Base-by-base conservation (phyloP, 2,888 invertebrate species). In the Nemotelus pantherinus region DNA sequence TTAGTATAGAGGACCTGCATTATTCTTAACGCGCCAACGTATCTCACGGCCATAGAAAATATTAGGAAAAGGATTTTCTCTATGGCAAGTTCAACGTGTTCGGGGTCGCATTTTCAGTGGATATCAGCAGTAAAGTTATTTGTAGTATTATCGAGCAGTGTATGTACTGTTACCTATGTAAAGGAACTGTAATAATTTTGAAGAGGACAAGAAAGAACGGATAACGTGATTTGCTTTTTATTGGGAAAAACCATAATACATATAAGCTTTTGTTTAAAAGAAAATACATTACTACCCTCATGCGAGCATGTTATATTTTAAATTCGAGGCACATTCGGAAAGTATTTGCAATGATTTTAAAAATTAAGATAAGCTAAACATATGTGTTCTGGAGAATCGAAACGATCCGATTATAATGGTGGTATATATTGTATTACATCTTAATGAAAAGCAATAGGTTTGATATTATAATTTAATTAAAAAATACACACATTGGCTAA, bases 61-160 rank as follows among this genome's bases (percentile, higher is more conserved):
- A 55, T 41, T 55, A 57, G 44, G 10, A 57, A 55, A 74, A 71
- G 77, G 74, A 44, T 77, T 68, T 68, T 45, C 9, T 58, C 25
- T 25, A 48, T 43, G 41, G 77, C 60, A 67, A 67, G 57, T 72
- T 72, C 67, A 79, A 79, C 77, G 72, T 77, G 77, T 58, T 74
- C 77, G 77, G 63, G 77, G 77, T 77, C 68, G 55, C 68, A 58
- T 72, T 79, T 75, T 67, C 63, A 55, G 58, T 64, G 53, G 67
- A 74, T 74, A 77, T 68, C 74, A 68, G 55, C 43, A 6, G 25
- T 43, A 41, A 25, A 63, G 63, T 63, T 43, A 63, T 25, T 25
- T 63, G 41, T 25, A 25, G 25, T 25, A 25, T 25, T 25, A 25
- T 25, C 25, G 25, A 25, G 25, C 25, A 25, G 25, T 25, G 25